phyloP scores from a whole-genome alignment of 2,888 invertebrate genomes.

The Sminthurinus aureus region DNA sequence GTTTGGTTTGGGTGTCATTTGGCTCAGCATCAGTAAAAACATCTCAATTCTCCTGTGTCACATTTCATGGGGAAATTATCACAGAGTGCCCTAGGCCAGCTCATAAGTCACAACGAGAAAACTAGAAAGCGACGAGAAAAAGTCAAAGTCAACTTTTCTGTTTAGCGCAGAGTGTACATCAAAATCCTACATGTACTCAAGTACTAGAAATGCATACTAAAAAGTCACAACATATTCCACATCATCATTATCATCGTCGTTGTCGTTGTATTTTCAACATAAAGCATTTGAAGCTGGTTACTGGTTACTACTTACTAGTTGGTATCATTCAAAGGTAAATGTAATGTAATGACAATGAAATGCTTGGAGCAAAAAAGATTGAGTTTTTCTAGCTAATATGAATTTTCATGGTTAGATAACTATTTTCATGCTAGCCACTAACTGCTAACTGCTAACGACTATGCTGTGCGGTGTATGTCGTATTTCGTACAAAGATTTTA shows the following conservation, averaged over 20 bases:
- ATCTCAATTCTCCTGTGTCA: constrained; percentile 20
- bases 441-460: background rate
- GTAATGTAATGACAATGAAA: background rate
- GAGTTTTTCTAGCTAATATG: background rate
- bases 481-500: too few relatives aligned
- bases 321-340: background rate
- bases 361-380: too few relatives aligned
- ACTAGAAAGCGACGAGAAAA: background rate
- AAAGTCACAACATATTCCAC: too few relatives aligned
- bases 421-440: constrained; percentile 2
- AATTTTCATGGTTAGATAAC: constrained; percentile 15
- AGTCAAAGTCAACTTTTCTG: background rate
- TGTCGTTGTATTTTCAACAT: too few relatives aligned
- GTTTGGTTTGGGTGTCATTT: constrained; percentile 1
- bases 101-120: background rate
- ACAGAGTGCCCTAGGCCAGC: background rate
- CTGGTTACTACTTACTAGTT: too few relatives aligned
- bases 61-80: constrained; percentile 5
- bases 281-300: too few relatives aligned
- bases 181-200: too few relatives aligned
- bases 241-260: too few relatives aligned
- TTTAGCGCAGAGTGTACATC: too few relatives aligned
- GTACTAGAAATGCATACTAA: too few relatives aligned
- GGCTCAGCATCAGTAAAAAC: constrained; percentile 1
- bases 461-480: too few relatives aligned